phyloP scores from a whole-genome alignment of 2,888 invertebrate species.

The Lordiphosa andalusiaca region DNA sequence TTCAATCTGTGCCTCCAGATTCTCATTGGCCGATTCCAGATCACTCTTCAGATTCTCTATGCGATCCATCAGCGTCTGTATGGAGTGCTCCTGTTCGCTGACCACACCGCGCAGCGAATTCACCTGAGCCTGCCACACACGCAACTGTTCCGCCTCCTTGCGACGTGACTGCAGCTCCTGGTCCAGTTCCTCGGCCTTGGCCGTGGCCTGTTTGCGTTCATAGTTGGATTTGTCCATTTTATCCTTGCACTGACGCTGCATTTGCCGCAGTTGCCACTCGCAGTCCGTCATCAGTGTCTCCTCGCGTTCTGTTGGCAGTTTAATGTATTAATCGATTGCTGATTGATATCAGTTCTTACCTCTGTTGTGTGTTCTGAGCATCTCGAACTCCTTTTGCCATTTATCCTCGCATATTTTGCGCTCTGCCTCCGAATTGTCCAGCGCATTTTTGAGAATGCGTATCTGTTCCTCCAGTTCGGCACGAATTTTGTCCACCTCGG shows the following conservation, averaged over 20 bases:
- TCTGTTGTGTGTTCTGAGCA: conserved; percentile 83
- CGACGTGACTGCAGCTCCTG: conserved; percentile 69
- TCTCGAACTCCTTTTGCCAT: conserved; percentile 85
- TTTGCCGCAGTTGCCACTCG: conserved; percentile 90
- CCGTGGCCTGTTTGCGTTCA: conserved; percentile 82
- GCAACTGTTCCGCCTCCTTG: conserved; percentile 81
- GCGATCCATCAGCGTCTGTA: conserved; percentile 82
- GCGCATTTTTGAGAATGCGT: conserved; percentile 81
- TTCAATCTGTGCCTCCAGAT: conserved; percentile 81
- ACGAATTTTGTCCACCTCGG: conserved; percentile 80
- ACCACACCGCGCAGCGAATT: conserved; percentile 82
- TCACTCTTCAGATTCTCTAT: conserved; percentile 82
- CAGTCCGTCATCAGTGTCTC: conserved; percentile 89
- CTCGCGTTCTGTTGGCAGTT: conserved; percentile 82
- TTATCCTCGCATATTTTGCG: conserved; percentile 82
- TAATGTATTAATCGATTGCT: no score
- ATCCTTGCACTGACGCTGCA: conserved; percentile 86
- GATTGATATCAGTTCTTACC: conserved; percentile 54
- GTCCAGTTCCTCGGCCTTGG: conserved; percentile 75
- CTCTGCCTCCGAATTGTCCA: conserved; percentile 83
- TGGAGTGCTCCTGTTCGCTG: conserved; percentile 82
- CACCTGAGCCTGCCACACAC: conserved; percentile 82
- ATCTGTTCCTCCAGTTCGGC: conserved; percentile 82
- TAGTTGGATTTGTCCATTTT: conserved; percentile 84
- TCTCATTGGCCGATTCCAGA: conserved; percentile 81